Evolutionary conservation across 2,888 invertebrate species (phyloP), one percentile per base, ranked within the genome.

Genomic region (Marasmarcha lunaedactyla): DNA sequence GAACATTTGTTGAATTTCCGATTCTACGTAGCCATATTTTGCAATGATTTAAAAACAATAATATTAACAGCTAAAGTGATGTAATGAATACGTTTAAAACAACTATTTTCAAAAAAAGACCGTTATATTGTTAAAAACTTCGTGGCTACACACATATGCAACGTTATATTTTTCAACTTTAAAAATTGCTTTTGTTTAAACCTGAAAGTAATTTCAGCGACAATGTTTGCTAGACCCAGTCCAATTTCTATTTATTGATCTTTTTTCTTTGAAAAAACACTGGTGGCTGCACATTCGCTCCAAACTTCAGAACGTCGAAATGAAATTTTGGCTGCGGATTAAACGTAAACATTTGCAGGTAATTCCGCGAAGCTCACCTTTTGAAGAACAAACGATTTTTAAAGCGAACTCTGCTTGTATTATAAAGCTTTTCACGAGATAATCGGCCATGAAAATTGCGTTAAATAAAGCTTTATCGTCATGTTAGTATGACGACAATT

Each of bases 251-350:
- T 27, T 37, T 37, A 14, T 37, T 37, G 11, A 12, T 36, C 20
- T 36, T 37, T 26, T 26, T 35, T 15, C 15, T 35, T 35, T 15
- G 26, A 14, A 14, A 35, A 13, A 40, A 40, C 30, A 27, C 30
- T 27, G 35, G 40, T 42, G 40, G 40, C 44, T 42, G 45, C 52
- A 47, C 46, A 49, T 46, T 51, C 58, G 55, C 60, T 50, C 43
- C 48, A 53, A 55, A 50, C 6, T n/a, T 7, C 11, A n/a, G 30
- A 30, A 30, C 30, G n/a, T 30, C 3, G 54, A 65, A 67, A 76
- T 78, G 73, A 78, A 79, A 77, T 77, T 74, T 76, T 64, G 70
- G 60, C 60, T 65, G 61, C 56, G 67, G 71, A 81, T 81, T 76
- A 79, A 83, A 81, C 76, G 78, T 79, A 81, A 83, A 81, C 71